Base-by-base conservation (phyloP, 2,113 vertebrate species). In the Paradoxurus hermaphroditus region DNA sequence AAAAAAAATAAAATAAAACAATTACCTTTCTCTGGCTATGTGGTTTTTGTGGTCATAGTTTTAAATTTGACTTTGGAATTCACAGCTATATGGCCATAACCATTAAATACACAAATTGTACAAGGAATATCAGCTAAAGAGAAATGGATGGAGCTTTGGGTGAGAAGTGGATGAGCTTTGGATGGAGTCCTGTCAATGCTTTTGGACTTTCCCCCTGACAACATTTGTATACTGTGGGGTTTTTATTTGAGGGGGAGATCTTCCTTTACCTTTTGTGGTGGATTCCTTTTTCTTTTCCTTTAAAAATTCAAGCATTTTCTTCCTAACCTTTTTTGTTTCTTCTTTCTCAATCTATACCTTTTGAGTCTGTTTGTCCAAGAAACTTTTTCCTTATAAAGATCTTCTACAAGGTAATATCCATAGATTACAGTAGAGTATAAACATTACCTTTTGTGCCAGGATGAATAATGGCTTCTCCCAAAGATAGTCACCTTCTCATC, bases 41-140 rank as follows among this genome's bases (percentile, higher is more conserved):
- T 44, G 62, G 84, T 27, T 70, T 70, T 88, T 59, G 53, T 73
- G n/a, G 29, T 7, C 23, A 73, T 82, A 70, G 49, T 87, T 92
- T 94, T 49, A 88, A 93, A 70, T 4, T 18, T 85, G 70, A 21
- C 27, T 84, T 90, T 72, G 18, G 67, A 90, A 75, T 53, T 84
- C 53, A 68, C 12, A 63, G 39, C 73, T 83, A 11, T 15, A 51
- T 59, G 44, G 8, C 2, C 6, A 63, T 27, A 62, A 82, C 88
- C 21, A 70, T n/a, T 90, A 81, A 77, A 51, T 75, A n/a, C 1
- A 81, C 4, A 81, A 46, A 12, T 31, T n/a, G 0, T n/a, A n/a
- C 13, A 4, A 44, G 39, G 6, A 63, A 4, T 0, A 59, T 39
- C 41, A 79, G 39, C 14, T 39, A 82, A 51, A 53, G 12, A 25